phyloP scores from a whole-genome alignment of 2,113 vertebrate genomes.

The Aleadryas rufinucha region DNA sequence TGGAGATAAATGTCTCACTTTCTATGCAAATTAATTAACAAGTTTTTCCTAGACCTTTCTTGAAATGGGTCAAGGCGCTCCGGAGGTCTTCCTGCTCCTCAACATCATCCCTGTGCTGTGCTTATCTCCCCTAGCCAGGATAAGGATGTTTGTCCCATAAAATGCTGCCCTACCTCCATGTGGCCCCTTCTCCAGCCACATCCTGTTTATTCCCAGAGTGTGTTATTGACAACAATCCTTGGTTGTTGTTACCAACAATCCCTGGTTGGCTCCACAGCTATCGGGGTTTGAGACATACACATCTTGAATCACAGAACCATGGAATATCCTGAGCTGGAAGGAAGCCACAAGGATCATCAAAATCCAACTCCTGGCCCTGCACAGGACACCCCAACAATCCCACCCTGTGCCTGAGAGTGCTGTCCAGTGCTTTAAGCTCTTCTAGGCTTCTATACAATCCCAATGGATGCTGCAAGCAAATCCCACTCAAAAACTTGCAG shows the following conservation, averaged over 20 bases:
- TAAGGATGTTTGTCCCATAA: neutral
- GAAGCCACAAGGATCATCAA: neutral
- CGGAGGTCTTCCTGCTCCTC: neutral
- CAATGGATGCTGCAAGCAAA: neutral
- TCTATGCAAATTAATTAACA: neutral
- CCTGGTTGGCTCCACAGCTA: neutral
- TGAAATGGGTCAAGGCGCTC: neutral
- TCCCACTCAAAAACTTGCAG: neutral
- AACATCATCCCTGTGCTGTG: neutral
- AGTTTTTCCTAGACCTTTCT: neutral
- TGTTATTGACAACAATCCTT: neutral
- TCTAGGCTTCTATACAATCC: neutral
- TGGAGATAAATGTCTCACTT: neutral
- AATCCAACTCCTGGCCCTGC: neutral
- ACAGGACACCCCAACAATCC: neutral
- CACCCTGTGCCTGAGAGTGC: fast-evolving
- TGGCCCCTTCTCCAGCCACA: neutral
- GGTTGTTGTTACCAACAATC: neutral
- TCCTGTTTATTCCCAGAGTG: neutral
- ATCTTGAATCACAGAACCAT: neutral
- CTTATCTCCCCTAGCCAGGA: neutral
- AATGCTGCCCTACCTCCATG: neutral
- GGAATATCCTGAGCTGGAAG: neutral
- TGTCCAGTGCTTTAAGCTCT: neutral
- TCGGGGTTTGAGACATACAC: neutral